phyloP scores from a whole-genome alignment of 2,797 vertebrate species.

The Pipistrellus pipistrellus region DNA sequence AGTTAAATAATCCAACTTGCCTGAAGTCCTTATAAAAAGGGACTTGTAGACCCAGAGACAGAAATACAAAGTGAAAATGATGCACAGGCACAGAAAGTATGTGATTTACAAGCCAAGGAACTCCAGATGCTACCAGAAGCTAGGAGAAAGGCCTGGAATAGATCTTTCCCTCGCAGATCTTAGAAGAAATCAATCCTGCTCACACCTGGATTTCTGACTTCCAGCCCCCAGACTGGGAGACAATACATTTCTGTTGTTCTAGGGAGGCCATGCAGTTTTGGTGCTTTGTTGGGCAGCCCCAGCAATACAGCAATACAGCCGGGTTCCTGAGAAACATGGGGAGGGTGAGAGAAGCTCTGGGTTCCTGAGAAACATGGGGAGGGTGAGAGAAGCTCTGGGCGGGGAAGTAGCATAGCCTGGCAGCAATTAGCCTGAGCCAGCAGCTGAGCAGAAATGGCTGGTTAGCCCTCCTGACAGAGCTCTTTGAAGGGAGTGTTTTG shows the following conservation, averaged over 20 bases:
- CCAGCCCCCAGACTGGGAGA: not conserved
- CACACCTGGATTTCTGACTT: not conserved
- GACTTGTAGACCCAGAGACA: not conserved
- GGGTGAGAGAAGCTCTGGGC: not conserved
- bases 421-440: not conserved
- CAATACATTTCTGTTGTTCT: not conserved
- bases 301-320: not conserved
- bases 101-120: not conserved
- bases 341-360: not conserved
- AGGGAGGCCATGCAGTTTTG: not conserved
- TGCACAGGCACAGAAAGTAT: not conserved
- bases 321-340: not conserved
- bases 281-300: not conserved
- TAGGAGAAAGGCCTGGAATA: not conserved
- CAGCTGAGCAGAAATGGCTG: not conserved
- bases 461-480: not conserved
- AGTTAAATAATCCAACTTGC: conserved; percentile 29
- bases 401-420: not conserved
- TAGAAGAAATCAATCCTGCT: not conserved
- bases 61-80: not conserved
- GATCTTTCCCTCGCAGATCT: not conserved
- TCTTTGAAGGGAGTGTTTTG: not conserved
- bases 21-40: not conserved
- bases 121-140: not conserved
- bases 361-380: not conserved